Evolutionary conservation across 2,113 vertebrate genomes (phyloP), one percentile per base, ranked within the genome.

Genomic region (Orientallactaga bullata): DNA sequence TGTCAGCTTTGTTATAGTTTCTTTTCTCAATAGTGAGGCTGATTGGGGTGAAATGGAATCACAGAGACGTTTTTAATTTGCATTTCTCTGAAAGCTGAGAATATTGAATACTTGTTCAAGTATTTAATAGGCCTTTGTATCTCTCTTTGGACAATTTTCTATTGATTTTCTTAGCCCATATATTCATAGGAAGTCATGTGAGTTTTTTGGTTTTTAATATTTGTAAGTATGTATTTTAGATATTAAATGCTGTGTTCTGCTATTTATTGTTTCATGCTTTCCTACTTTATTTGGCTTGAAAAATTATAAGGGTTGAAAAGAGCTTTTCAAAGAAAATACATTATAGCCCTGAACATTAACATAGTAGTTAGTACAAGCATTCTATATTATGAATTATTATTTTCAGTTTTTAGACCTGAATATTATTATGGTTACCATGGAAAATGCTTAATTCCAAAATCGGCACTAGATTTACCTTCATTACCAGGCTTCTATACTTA

Each of bases 311-410:
- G 58, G 24, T 13, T 58, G 12, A 68, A 82, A 37, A 28, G 18
- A 83, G 30, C 5, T 35, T 69, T 68, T 89, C 10, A 74, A 95
- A 94, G 32, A 92, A 89, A 91, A 74, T 55, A 1, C 30, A 6
- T 28, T 73, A 86, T 58, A 89, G 0, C 5, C 81, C 30, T 76
- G 37, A 86, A 84, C 7, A 73, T 69, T 66, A 58, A 85, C 32
- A 90, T 90, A 80, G 26, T 42, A 74, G 37, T 81, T 15, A 51
- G 51, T 51, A 26, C 30, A 85, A 63, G 77, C 66, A 7, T 88
- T 95, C 5, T 51, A 60, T 58, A 26, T 5, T 76, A 35, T 0
- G 24, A 61, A 1, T 84, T 87, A 61, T 47, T 4, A 15, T 61
- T 93, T 87, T 63, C 9, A 61, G 11, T 39, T 87, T n/a, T 69